Conservation (phyloP, 2,113 vertebrate species). For the Turnix velox region DNA sequence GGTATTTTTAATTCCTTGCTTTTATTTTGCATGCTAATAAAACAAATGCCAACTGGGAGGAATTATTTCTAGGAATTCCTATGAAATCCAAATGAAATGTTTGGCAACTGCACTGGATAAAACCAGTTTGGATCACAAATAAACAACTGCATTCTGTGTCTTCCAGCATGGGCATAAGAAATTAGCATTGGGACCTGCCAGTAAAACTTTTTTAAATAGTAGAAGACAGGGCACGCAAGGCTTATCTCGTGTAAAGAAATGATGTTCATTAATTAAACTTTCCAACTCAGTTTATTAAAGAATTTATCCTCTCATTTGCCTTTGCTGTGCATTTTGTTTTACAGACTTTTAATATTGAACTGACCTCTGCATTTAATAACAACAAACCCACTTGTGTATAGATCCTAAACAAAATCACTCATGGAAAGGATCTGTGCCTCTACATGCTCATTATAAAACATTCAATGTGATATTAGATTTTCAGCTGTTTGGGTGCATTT, state of each 20-base stretch:
- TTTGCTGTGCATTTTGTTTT: neutral
- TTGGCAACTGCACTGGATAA: neutral
- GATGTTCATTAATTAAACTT: neutral
- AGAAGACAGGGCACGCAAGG: neutral
- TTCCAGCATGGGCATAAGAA: neutral
- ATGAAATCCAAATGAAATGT: neutral
- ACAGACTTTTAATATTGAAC: neutral
- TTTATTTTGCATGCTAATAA: neutral
- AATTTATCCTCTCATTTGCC: neutral
- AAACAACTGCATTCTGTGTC: neutral
- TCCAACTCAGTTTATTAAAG: neutral
- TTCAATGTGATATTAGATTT: neutral
- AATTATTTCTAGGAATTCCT: neutral
- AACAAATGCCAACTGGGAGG: neutral
- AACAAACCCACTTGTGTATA: neutral
- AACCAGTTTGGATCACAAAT: neutral
- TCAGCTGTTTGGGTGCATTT: neutral
- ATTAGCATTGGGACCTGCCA: neutral
- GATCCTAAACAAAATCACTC: neutral
- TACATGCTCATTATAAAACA: neutral
- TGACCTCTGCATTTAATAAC: neutral
- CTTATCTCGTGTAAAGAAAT: neutral
- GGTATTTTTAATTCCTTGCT: neutral
- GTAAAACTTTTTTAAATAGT: neutral
- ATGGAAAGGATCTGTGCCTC: fast-evolving